These are phyloP conservation scores for Lacanobia oleracea DNA, from an alignment of 2,888 invertebrate species.

Conservation along the genomic window DNA sequence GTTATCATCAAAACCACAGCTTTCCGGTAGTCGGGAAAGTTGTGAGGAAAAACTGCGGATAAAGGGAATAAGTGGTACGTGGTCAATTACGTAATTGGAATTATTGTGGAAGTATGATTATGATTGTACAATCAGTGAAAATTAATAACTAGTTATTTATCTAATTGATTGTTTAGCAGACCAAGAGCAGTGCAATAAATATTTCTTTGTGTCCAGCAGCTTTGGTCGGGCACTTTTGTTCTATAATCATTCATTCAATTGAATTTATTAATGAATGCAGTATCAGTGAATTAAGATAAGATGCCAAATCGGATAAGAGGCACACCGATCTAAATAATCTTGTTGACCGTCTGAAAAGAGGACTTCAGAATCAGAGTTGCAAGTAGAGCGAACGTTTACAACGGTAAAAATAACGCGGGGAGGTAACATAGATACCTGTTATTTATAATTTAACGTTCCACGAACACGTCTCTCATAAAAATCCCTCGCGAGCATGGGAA, in stretches of 20 bases:
- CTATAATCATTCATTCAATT: constrained; percentile 13
- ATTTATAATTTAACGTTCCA: constrained; percentile 83
- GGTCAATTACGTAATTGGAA: neutral
- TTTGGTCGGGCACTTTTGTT: neutral
- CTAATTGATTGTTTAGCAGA: constrained; percentile 3
- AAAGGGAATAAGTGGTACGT: neutral
- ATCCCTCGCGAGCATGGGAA: constrained; percentile 83
- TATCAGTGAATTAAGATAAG: constrained; percentile 34
- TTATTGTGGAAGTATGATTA: constrained; percentile 1
- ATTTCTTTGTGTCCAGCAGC: constrained; percentile 24
- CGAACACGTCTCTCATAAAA: constrained; percentile 77
- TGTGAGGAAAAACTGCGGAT: neutral
- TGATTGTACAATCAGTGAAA: neutral
- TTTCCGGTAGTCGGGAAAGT: constrained; percentile 1
- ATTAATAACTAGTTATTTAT: neutral
- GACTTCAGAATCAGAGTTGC: constrained; percentile 8
- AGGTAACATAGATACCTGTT: constrained; percentile 66
- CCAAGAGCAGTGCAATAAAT: constrained; percentile 10
- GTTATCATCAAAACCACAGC: neutral
- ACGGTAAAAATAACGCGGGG: constrained; percentile 69
- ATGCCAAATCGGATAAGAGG: constrained; percentile 19
- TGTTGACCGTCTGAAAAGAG: neutral
- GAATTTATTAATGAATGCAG: constrained; percentile 18
- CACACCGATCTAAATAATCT: neutral
- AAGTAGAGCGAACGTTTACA: constrained; percentile 52